Base-by-base conservation (phyloP, 1,140 invertebrate species). In the Thaumetopoea pityocampa region DNA sequence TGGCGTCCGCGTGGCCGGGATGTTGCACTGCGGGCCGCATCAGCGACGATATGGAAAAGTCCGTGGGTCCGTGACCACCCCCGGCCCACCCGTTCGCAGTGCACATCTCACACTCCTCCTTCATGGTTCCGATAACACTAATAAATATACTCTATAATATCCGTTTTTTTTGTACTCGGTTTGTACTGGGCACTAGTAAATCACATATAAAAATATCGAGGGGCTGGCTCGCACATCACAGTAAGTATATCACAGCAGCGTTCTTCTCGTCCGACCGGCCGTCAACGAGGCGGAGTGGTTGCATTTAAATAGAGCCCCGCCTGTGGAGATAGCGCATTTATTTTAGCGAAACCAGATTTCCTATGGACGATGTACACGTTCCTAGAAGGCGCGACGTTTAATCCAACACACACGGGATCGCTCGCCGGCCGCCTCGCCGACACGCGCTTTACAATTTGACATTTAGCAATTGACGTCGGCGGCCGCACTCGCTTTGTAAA, bases 161-260 rank as follows among this genome's bases (percentile, higher is more conserved):
- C 72, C 76, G 76, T 76, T 80, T 83, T 78, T 83, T 79, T 81
- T 81, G 80, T 84, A 84, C 80, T 84, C 74, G 77, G 74, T 83
- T 83, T 81, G 79, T 83, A 83, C 79, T 79, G 64, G 78, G 73
- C 79, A 80, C 72, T 78, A 67, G 54, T 84, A 84, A 84, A 84
- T 84, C 76, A 84, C 76, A 84, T 82, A 80, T 67, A 84, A 82
- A 84, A 84, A 80, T 84, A 82, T 78, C 67, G 67, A 50, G 69
- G 62, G 56, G 59, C 61, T 69, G 52, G 62, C 53, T 67, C 59
- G 58, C 77, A 67, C 76, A 84, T 82, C 78, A 82, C 80, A 84
- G 73, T 64, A 64, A 50, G n/a, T n/a, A 41, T 84, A 84, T 84
- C 77, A 82, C 80, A 84, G 79, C 73, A 67, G 59, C 60, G 61